Evolutionary conservation across 1,140 invertebrate genomes (phyloP).

Genomic region (Sipha flava): DNA sequence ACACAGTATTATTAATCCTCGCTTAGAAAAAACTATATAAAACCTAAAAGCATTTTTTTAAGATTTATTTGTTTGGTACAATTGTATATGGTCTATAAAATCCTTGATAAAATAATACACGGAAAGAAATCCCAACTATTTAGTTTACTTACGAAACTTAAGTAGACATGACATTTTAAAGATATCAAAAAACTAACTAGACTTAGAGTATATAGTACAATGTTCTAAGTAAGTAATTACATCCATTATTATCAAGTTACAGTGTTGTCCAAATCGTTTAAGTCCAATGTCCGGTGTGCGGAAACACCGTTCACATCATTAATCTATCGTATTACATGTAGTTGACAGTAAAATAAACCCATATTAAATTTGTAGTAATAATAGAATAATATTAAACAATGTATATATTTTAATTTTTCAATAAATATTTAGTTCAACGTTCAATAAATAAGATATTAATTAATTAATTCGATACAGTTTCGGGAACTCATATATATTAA

Average conservation of each 20-base stretch:
- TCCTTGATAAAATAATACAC: too few species aligned
- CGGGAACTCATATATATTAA: too few species aligned
- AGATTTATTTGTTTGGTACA: too few species aligned
- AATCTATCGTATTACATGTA: background rate
- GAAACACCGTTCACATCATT: background rate
- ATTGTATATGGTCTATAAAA: too few species aligned
- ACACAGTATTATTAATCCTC: too few species aligned
- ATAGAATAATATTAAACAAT: too few species aligned
- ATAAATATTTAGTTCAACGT: background rate
- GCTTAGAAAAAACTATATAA: too few species aligned
- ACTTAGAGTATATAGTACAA: background rate
- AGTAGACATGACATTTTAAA: background rate
- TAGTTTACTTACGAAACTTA: background rate
- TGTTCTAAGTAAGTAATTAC: background rate
- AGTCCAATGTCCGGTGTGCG: background rate
- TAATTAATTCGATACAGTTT: background rate
- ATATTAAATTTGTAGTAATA: too few species aligned
- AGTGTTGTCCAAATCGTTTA: slow-evolving; percentile 2
- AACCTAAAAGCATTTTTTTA: too few species aligned
- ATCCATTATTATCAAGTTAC: slow-evolving; percentile 14
- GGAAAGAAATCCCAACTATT: background rate
- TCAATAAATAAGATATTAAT: background rate
- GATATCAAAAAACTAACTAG: background rate
- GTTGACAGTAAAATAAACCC: too few species aligned
- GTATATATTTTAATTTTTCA: too few species aligned